Conservation (phyloP, 2,113 vertebrate species). For the Synchiropus splendidus region DNA sequence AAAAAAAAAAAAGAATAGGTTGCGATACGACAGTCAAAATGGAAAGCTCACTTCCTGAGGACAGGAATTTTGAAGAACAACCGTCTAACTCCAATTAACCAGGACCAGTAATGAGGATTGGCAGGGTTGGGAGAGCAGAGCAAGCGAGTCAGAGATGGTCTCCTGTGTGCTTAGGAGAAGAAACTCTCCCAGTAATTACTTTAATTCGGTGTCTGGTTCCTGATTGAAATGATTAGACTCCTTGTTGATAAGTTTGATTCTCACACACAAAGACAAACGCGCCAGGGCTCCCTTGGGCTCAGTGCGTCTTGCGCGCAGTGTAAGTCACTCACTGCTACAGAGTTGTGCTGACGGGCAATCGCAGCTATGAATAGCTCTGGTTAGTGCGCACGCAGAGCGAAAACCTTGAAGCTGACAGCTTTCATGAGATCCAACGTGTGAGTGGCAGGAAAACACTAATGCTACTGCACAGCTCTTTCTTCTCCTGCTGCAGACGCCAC, state of each 20-base stretch:
- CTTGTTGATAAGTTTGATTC: neutral
- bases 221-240: too few species aligned
- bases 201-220: too few species aligned
- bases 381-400: constrained; percentile 22
- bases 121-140: too few species aligned
- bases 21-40: too few species aligned
- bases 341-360: constrained; percentile 35
- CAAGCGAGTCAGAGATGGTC: too few species aligned
- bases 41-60: too few species aligned
- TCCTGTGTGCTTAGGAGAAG: neutral
- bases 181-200: too few species aligned
- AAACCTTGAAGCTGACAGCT: constrained; percentile 43
- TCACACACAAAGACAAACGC: constrained; percentile 4
- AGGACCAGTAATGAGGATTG: constrained; percentile 23
- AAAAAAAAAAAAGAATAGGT: too few species aligned
- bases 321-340: constrained; percentile 34
- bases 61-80: too few species aligned
- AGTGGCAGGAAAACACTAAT: constrained; percentile 46
- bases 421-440: constrained; percentile 29
- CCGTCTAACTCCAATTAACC: constrained; percentile 21
- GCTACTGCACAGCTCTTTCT: constrained; percentile 32
- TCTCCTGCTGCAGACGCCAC: constrained; percentile 22
- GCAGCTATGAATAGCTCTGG: constrained; percentile 43
- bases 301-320: constrained; percentile 10
- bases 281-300: constrained; percentile 1